Evolutionary conservation across 2,113 vertebrate species (phyloP).

Genomic region (Ammodramus savannarum): DNA sequence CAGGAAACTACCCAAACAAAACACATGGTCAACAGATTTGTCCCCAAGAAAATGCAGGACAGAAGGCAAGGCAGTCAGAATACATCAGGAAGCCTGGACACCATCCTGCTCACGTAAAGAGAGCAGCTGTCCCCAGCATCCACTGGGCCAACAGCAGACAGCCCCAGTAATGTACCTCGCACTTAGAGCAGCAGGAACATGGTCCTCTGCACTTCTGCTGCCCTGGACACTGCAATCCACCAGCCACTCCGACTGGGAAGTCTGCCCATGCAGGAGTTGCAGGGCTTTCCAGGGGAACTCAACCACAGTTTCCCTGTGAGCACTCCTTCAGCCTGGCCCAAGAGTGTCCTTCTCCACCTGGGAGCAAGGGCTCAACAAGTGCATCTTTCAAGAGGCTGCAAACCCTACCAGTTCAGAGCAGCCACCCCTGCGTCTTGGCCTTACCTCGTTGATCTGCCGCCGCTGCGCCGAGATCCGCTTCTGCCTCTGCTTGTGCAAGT

Average conservation of each 20-base stretch:
- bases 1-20: neutral
- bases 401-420: rapidly evolving
- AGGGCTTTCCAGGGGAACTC: neutral
- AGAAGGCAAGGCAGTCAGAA: neutral
- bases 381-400: neutral
- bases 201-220: neutral
- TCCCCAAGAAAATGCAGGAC: neutral
- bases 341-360: neutral
- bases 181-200: neutral
- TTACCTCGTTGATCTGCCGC: constrained; percentile 96
- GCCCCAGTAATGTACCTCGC: rapidly evolving
- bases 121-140: neutral
- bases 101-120: neutral
- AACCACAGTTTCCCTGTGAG: neutral
- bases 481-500: constrained; percentile 93
- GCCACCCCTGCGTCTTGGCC: rapidly evolving
- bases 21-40: neutral
- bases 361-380: neutral
- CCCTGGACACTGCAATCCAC: neutral
- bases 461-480: constrained; percentile 96
- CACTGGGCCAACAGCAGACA: neutral
- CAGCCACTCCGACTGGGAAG: neutral
- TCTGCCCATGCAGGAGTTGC: neutral
- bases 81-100: neutral
- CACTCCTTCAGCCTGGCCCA: neutral